These are phyloP conservation scores for Entelurus aequoreus DNA, from an alignment of 2,113 vertebrate species.

Conservation along the genomic window DNA sequence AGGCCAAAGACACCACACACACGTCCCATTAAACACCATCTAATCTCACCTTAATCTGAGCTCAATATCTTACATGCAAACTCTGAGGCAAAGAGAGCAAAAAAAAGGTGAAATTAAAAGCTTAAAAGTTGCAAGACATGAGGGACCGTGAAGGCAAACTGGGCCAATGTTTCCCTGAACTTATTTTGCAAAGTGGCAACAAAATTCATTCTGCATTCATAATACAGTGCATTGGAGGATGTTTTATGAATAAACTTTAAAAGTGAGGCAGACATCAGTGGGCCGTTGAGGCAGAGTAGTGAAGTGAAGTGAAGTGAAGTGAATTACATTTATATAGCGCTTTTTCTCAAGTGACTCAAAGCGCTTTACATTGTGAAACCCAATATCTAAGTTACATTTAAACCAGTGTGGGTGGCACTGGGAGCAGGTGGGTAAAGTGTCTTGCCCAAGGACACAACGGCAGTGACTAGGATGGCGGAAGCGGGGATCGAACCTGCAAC, in stretches of 20 bases:
- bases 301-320: no score
- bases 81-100: conserved; percentile 9
- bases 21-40: conserved; percentile 43
- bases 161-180: not conserved
- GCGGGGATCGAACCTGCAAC: no score
- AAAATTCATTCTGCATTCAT: not conserved
- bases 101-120: conserved; percentile 39
- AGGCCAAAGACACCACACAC: conserved; percentile 46
- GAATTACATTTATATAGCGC: no score
- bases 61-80: conserved; percentile 51
- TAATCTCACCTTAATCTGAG: conserved; percentile 50
- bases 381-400: no score
- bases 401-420: no score
- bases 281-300: no score
- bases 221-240: not conserved
- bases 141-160: conserved; percentile 44
- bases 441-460: no score
- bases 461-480: no score
- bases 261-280: no score
- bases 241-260: not conserved
- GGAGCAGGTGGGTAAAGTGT: no score
- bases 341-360: no score
- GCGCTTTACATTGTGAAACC: no score
- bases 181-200: not conserved
- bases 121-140: conserved; percentile 46